These are phyloP conservation scores for Icerya purchasi DNA, from an alignment of 2,888 invertebrate genomes.

Conservation along the genomic window DNA sequence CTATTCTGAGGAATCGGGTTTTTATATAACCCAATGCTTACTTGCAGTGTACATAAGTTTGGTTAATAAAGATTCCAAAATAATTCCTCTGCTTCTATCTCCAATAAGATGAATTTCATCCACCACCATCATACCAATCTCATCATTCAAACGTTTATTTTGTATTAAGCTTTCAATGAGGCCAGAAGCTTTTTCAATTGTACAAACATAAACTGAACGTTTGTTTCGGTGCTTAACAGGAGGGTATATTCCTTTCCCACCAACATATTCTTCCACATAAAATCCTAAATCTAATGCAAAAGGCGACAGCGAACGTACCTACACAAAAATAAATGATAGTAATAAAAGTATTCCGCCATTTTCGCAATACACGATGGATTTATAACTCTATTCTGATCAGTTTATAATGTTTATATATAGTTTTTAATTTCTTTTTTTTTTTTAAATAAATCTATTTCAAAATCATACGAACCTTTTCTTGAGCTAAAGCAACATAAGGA, in stretches of 20 bases:
- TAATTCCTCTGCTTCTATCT: slow-evolving; percentile 63
- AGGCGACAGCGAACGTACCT: slow-evolving; percentile 63
- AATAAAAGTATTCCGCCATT: too few relatives aligned
- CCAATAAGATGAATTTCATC: slow-evolving; percentile 90
- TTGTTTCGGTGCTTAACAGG: slow-evolving; percentile 59
- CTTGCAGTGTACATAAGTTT: slow-evolving; percentile 51
- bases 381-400: too few relatives aligned
- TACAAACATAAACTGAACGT: slow-evolving; percentile 68
- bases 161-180: slow-evolving; percentile 71
- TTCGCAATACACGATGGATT: too few relatives aligned
- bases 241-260: slow-evolving; percentile 60
- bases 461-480: slow-evolving; percentile 94
- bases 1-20: too few relatives aligned
- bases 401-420: too few relatives aligned
- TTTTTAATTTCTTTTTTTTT: too few relatives aligned
- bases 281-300: slow-evolving; percentile 75
- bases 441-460: too few relatives aligned
- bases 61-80: slow-evolving; percentile 59
- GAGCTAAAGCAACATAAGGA: slow-evolving; percentile 89
- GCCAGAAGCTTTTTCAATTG: slow-evolving; percentile 82
- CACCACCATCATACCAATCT: slow-evolving; percentile 57
- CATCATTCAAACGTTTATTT: slow-evolving; percentile 38
- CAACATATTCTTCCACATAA: slow-evolving; percentile 86
- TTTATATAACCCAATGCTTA: too few relatives aligned
- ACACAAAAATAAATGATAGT: slow-evolving; percentile 18